Base-by-base conservation (phyloP, 2,797 vertebrate genomes). In the Pteropus rufus region DNA sequence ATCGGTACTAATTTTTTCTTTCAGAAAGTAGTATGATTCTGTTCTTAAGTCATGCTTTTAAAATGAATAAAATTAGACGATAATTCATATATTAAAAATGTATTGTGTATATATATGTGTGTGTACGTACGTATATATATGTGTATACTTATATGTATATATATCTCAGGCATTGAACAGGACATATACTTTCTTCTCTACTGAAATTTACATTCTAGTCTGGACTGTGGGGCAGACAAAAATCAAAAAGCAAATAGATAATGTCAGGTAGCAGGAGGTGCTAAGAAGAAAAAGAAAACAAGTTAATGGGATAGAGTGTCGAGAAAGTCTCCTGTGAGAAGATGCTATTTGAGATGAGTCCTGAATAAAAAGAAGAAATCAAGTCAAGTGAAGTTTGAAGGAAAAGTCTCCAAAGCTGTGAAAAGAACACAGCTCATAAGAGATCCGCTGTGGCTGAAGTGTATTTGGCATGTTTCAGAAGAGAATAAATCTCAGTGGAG, bases 361-460 rank as follows among this genome's bases (percentile, higher is more conserved):
- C 41, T 96, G 52, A 81, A 60, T 93, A 41, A 86, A 80, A 39
- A 93, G 21, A 89, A 87, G 70, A 87, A 88, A 82, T 77, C 8
- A 89, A 89, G 46, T 75, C 67, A 72, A 65, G 19, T 60, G 56
- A 85, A 24, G 3, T 86, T 67, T 44, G 23, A 79, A 2, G 44
- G 16, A 5, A 86, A 79, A 81, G 36, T 49, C 64, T 67, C 39
- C 77, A 24, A 85, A 52, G n/a, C 41, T 49, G 49, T 49, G 49
- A 16, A 84, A 64, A 94, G 92, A 70, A 89, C 65, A 64, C 7
- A n/a, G 67, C 11, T 89, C 26, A 72, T 46, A 65, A 67, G 41
- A 80, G 58, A 49, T 49, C 34, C 10, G 26, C 31, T 26, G 36
- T 49, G 36, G 23, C 49, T n/a, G 34, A 91, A 80, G 23, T 52